Evolutionary conservation across 2,888 invertebrate genomes (phyloP).

Genomic region (Erebia epiphron): DNA sequence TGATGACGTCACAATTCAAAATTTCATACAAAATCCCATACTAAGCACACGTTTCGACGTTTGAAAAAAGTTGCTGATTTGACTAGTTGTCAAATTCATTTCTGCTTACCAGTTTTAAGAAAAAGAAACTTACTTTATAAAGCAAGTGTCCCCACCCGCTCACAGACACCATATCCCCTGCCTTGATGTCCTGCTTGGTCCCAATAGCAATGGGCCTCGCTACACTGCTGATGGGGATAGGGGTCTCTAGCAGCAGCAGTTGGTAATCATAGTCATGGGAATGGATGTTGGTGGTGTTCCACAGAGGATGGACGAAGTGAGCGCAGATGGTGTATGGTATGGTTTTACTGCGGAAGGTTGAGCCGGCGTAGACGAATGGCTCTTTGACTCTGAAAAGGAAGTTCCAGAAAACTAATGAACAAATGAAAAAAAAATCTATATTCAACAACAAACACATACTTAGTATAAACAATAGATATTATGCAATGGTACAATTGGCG

Average conservation of each 20-base stretch:
- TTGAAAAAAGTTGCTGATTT: too few relatives aligned
- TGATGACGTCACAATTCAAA: too few relatives aligned
- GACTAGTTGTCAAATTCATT: too few relatives aligned
- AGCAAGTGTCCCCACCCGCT: slow-evolving; percentile 71
- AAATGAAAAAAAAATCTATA: too few relatives aligned
- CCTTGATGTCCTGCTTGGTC: slow-evolving; percentile 48
- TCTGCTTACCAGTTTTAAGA: too few relatives aligned
- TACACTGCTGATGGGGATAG: slow-evolving; percentile 56
- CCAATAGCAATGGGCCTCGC: slow-evolving; percentile 69
- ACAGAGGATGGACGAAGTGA: slow-evolving; percentile 65
- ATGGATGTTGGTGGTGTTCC: slow-evolving; percentile 52
- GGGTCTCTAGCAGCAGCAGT: slow-evolving; percentile 60
- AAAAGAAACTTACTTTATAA: slow-evolving; percentile 52
- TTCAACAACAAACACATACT: too few relatives aligned
- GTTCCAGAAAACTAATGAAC: too few relatives aligned
- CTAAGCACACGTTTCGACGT: too few relatives aligned
- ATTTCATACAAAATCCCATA: too few relatives aligned
- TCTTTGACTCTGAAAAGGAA: slow-evolving; percentile 55
- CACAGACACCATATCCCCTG: slow-evolving; percentile 54
- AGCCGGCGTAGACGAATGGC: slow-evolving; percentile 59
- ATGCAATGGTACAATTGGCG: too few relatives aligned
- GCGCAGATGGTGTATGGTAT: slow-evolving; percentile 59
- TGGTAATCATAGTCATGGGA: slow-evolving; percentile 71
- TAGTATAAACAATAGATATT: too few relatives aligned
- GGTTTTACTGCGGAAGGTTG: slow-evolving; percentile 55